Percentiles rank a stretch among this genome's conserved stretches.
phyloP scores from a whole-genome alignment of 1,140 invertebrate species.

The Grapholita molesta region DNA sequence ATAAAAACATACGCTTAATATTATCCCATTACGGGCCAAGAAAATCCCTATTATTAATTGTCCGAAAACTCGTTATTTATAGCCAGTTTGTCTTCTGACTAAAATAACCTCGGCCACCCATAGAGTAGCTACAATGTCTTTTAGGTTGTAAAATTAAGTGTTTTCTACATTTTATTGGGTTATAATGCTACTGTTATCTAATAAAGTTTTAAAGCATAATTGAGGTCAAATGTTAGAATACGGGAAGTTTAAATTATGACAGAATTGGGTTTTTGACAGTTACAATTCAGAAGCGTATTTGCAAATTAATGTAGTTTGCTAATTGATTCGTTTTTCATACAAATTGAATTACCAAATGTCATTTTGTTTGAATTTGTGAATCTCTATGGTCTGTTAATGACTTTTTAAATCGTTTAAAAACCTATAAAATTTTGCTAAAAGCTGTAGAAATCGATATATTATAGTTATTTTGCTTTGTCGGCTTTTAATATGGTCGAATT shows the following conservation, averaged over 20 bases:
- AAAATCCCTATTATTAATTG: conserved; percentile 60
- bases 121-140: conserved; percentile 37
- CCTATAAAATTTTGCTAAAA: neutral
- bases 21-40: conserved; percentile 29
- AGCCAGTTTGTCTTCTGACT: conserved; percentile 41
- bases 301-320: neutral
- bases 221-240: conserved; percentile 1
- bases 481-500: neutral
- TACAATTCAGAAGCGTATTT: neutral
- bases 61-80: conserved; percentile 62
- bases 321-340: neutral
- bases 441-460: neutral
- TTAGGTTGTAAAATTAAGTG: conserved; percentile 39
- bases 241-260: neutral
- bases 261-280: neutral
- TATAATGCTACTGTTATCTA: conserved; percentile 29
- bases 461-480: neutral
- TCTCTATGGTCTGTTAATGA: neutral
- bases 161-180: conserved; percentile 36
- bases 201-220: conserved; percentile 3
- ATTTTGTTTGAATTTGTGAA: neutral
- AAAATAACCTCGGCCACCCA: conserved; percentile 60
- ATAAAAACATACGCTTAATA: conserved; percentile 6
- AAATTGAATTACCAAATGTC: neutral
- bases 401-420: neutral